Base-by-base conservation (phyloP, 2,888 invertebrate species). In the Adelognathus sp. region DNA sequence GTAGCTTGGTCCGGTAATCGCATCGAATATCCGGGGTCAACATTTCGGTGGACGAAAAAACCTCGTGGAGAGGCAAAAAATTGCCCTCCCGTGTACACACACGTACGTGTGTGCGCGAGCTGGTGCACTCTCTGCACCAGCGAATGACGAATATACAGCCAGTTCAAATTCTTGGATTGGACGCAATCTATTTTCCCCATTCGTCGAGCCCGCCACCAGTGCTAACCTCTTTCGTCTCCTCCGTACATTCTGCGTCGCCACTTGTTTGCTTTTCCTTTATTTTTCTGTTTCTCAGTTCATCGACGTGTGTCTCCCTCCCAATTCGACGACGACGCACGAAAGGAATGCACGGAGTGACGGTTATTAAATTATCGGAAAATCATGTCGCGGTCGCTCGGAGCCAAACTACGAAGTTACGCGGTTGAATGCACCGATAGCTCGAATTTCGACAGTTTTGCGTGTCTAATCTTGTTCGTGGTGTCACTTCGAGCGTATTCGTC, bases 131-230 rank as follows among this genome's bases (percentile, higher is more conserved):
- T 6, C 18, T 44, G 44, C 16, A 6, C 6, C 31, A 18, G 6
- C 60, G 39, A 39, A 24, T 27, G 39, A 6, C 36, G 36, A 39
- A 60, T 41, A 41, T 41, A 60, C 39, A 36, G 18, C 5, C 6
- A 44, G 29, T 11, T 56, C 3, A 56, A 69, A 69, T n/a, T 56
- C 29, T 69, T 29, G 56, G 56, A 69, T 69, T 50, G 31, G 21
- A 31, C 44, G 44, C 56, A 44, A 58, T 56, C 29, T 56, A 33
- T 56, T 56, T 56, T 56, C 56, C 24, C 29, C 21, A n/a, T 31
- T 69, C 29, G 21, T 31, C 56, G 54, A 44, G 39, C 29, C 11
- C 41, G 1, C 33, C 33, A 39, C 18, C 39, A 24, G 27, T 29
- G 33, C 29, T 31, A 36, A 5, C 29, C 52, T 36, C 52, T 7